Evolutionary conservation across 2,888 invertebrate genomes (phyloP), one percentile per base, ranked within the genome.

Genomic region (Spilarctia lutea): DNA sequence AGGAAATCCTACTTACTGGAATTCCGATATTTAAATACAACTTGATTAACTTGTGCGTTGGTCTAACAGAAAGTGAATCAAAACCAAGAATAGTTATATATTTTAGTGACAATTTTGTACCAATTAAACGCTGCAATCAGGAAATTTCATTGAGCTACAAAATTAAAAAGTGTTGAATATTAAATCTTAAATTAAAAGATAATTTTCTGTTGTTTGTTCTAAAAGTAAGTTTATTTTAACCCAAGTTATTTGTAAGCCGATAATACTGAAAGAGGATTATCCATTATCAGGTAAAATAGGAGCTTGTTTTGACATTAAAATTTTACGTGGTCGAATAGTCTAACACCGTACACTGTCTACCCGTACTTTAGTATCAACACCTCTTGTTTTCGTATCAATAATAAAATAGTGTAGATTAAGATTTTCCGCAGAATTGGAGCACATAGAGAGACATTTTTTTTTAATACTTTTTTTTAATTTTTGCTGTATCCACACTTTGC

Each of bases 231-330:
- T 67, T 56, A 27, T 39, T 56, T 27, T 52, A 56, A 67, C 52
- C 68, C 24, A 24, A 52, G 39, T 56, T 24, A 39, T 67, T 72
- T 72, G 67, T 13, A 24, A 56, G 56, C 52, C 30, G 39, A 72
- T 72, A n/a, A 67, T 60, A 10, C 11, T 30, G 39, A 66, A 48
- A 66, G 66, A 52, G 42, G 56, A 74, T 74, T 71, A 71, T 74
- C 42, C 56, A 63, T 74, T 70, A 74, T 67, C 72, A 30, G 56
- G 56, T 52, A 35, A 27, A 72, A n/a, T 56, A 48, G 4, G 33
- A 11, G 66, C 33, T 48, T 71, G 67, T 56, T 67, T 42, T 20
- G 20, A 48, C 67, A 67, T 65, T 72, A 56, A 72, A 72, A 72
- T 72, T 72, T 71, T n/a, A 11, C n/a, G 16, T 13, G n/a, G 60